Evolutionary conservation across 2,797 vertebrate genomes (phyloP).

Genomic region (Anas bahamensis): DNA sequence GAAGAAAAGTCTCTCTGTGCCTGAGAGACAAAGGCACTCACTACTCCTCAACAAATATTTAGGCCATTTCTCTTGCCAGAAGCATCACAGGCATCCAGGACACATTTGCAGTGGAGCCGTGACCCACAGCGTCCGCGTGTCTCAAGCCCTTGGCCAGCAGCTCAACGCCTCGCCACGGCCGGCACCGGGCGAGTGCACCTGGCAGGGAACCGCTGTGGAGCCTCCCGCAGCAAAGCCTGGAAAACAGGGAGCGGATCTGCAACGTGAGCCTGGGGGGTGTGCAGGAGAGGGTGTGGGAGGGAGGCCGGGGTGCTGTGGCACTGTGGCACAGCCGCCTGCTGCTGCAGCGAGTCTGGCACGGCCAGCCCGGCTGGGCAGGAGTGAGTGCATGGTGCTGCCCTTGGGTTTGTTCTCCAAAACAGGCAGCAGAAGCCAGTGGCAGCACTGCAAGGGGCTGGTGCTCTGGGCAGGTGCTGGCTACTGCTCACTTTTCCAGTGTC

Average conservation of each 20-base stretch:
- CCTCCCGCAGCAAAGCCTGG: background rate
- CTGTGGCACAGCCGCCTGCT: accelerated
- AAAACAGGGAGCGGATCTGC: accelerated
- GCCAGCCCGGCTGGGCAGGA: background rate
- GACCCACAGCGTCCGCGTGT: background rate
- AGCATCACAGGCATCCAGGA: background rate
- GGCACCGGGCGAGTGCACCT: background rate
- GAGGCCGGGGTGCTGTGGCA: accelerated
- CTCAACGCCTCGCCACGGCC: background rate
- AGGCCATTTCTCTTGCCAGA: slow-evolving; percentile 32
- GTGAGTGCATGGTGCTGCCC: background rate
- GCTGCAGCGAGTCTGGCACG: accelerated
- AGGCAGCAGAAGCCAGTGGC: accelerated
- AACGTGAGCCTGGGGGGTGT: background rate
- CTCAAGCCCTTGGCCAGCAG: background rate
- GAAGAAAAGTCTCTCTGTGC: slow-evolving; percentile 57
- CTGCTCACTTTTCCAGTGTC: accelerated
- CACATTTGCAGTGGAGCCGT: background rate
- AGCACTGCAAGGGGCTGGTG: accelerated
- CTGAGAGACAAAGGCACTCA: slow-evolving; percentile 38
- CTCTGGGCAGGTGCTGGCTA: background rate
- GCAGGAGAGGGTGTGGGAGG: background rate
- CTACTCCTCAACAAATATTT: slow-evolving; percentile 41
- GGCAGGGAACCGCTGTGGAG: background rate
- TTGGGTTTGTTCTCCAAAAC: background rate